Evolutionary conservation across 2,113 vertebrate species (phyloP), one percentile per base, ranked within the genome.

Genomic region (Asarcornis scutulata): DNA sequence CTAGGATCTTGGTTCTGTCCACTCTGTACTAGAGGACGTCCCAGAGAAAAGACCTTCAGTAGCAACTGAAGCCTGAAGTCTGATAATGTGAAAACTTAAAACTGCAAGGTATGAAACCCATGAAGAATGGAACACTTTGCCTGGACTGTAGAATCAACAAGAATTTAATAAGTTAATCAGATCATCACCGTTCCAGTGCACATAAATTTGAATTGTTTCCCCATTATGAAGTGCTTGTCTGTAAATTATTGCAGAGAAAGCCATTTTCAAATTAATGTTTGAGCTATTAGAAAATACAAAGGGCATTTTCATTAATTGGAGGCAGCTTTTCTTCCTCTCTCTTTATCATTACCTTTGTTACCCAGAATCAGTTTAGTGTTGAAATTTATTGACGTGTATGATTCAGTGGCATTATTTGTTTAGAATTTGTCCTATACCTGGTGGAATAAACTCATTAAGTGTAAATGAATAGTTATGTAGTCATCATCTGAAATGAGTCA

Each of bases 171-270:
- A 97, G 97, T 98, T 98, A 98, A 98, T 98, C 97, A 98, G 97
- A 98, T 98, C 98, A 98, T 97, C 97, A 96, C 82, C 44, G 0
- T 98, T 97, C 74, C 79, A 94, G 91, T 97, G 97, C 97, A 96
- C 97, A 98, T 98, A 98, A 98, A 98, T 98, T 98, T 98, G 97
- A 98, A 98, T 98, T 98, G 97, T 98, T 98, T 98, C 97, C 86
- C 90, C 97, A 98, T 98, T 98, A 98, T 97, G 96, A 97, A 97
- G 91, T 97, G 97, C 97, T 98, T 98, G 97, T 97, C 97, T 98
- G 95, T 96, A 98, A 98, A 98, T 98, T 98, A 98, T 98, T 98
- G 96, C 96, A 94, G 88, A 95, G 97, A 98, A 97, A 98, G 95
- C 94, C 90, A 97, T 98, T 98, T 98, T 97, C 94, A 97, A 97